phyloP scores from a whole-genome alignment of 2,797 vertebrate species.

The Luscinia megarhynchos region DNA sequence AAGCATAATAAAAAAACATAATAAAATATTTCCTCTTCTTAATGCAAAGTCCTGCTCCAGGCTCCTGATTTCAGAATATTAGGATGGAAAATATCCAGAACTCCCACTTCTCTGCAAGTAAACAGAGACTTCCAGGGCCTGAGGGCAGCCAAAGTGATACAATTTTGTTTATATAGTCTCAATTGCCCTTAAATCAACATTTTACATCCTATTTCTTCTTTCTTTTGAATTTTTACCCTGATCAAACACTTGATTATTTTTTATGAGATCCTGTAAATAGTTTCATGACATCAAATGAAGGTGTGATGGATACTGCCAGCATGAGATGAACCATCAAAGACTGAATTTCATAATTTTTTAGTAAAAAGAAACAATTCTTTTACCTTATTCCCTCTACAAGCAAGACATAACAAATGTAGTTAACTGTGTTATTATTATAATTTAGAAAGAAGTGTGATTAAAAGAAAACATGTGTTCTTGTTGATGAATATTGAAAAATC shows the following conservation, averaged over 20 bases:
- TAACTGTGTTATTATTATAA: not conserved
- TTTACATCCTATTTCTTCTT: not conserved
- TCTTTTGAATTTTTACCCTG: not conserved
- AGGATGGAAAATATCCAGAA: not conserved
- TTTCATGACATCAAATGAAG: not conserved
- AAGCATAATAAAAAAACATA: not conserved
- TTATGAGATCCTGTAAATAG: not conserved
- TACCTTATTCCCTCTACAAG: not conserved
- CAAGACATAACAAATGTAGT: not conserved
- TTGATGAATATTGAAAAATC: not conserved
- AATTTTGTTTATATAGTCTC: not conserved
- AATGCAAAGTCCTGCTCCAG: not conserved
- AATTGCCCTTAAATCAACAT: not conserved
- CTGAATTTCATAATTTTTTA: not conserved
- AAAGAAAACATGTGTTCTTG: rapidly evolving
- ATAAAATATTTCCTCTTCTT: not conserved
- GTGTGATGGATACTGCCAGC: not conserved
- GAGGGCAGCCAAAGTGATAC: not conserved
- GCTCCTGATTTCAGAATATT: not conserved
- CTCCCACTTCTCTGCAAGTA: not conserved
- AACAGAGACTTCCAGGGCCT: not conserved
- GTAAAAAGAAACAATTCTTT: not conserved
- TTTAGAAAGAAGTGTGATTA: not conserved
- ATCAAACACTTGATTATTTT: not conserved
- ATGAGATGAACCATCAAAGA: not conserved